phyloP scores from a whole-genome alignment of 2,113 vertebrate species.

The Andinoacara biseriatus region DNA sequence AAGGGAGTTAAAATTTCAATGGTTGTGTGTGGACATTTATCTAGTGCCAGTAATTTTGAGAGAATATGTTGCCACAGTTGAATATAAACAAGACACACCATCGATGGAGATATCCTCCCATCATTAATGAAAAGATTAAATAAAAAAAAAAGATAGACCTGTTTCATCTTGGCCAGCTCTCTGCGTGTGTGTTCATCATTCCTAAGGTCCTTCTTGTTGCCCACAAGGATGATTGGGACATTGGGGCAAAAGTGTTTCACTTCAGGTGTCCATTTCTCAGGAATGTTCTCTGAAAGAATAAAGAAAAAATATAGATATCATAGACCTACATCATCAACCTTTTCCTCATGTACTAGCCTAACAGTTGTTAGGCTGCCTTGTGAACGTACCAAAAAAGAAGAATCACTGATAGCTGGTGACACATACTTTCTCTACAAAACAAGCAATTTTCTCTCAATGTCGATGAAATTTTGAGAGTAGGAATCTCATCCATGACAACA shows the following conservation, averaged over 20 bases:
- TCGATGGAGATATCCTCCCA: too few species aligned
- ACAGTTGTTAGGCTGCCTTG: conserved; percentile 20
- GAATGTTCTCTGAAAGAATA: conserved; percentile 90
- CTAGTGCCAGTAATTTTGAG: neutral
- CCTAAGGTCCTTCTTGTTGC: conserved; percentile 97
- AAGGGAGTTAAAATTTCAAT: neutral
- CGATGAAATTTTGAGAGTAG: conserved; percentile 6
- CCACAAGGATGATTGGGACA: conserved; percentile 96
- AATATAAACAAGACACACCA: neutral
- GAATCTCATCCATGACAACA: neutral
- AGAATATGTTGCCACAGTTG: neutral
- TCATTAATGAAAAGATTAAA: too few species aligned
- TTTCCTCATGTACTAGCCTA: conserved; percentile 24
- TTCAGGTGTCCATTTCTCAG: conserved; percentile 98
- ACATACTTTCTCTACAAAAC: neutral
- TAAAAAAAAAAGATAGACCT: conserved; percentile 76
- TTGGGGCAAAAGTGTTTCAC: conserved; percentile 99
- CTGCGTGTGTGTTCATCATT: conserved; percentile 94
- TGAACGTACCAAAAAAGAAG: neutral
- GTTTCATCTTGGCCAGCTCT: conserved; percentile 97
- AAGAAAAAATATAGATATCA: neutral
- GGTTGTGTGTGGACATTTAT: neutral
- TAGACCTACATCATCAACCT: neutral
- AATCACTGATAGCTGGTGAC: conserved; percentile 27
- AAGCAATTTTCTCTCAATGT: conserved; percentile 6